Evolutionary conservation across 30 jellyfish, hydroid and myxozoan genomes (phyloP), one percentile per base, ranked within the genome.

Genomic region (Pseudorhiza aurosa): DNA sequence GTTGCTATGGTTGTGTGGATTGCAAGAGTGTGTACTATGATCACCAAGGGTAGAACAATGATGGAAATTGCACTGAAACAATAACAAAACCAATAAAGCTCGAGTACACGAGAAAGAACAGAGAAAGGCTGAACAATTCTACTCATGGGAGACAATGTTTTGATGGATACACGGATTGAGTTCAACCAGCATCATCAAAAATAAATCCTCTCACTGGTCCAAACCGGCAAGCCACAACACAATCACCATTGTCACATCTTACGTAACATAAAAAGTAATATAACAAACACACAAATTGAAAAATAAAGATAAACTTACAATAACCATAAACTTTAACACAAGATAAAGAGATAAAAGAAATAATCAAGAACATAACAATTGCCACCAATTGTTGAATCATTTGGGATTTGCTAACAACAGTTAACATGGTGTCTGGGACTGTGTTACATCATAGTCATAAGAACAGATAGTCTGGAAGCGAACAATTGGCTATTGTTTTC

Each of bases 181-280:
- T 29, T 70, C 83, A 70, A 70, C 83, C 70, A 55, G 83, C 83
- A 70, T 70, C 83, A 39, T 70, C 83, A 18, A 42, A 39, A 29
- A 47, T 69, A 44, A 70, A 70, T 47, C 83, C 83, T 70, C 83
- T 70, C 70, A 70, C 83, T 70, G 83, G 83, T 26, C 83, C 83
- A 25, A 8, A 27, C 21, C 28, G 42, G 83, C 70, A 70, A 70
- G 60, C 27, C 77, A 63, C 26, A 35, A 30, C 31, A 56, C 44
- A 63, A 63, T 56, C 77, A 63, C 58, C 28, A 63, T 25, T 18
- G 44, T 21, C 43, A 63, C 46, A 24, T 40, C 77, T 56, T 63
- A 63, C 28, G 55, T 53, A 35, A 63, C 12, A 63, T 35, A 40
- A 29, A 63, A 63, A 63, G 60, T 14, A 27, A 46, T 27, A 46